Evolutionary conservation across 2,113 vertebrate species (phyloP).

Genomic region (Andinoacara biseriatus): DNA sequence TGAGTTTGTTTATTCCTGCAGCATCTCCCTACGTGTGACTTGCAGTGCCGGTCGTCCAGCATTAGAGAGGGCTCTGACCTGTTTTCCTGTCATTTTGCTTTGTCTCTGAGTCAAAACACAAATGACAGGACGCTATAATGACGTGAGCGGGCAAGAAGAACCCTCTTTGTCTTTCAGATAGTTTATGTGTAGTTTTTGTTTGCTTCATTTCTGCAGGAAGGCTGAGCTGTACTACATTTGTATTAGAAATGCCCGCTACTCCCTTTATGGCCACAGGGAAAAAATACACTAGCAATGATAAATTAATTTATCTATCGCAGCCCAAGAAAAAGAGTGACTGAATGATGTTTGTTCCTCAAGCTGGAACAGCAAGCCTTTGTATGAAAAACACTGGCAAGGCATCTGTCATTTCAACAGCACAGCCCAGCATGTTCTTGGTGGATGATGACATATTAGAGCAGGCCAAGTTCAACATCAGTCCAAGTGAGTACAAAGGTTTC

Average conservation of each 20-base stretch:
- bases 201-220: conserved; percentile 16
- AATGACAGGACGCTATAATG: conserved; percentile 13
- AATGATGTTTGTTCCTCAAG: background rate
- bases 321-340: conserved; percentile 2
- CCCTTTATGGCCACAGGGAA: conserved; percentile 33
- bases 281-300: conserved; percentile 10
- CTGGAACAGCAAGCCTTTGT: conserved; percentile 11
- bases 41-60: conserved; percentile 8
- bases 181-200: background rate
- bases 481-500: conserved; percentile 23
- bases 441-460: background rate
- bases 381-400: conserved; percentile 33
- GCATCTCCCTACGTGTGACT: conserved; percentile 22
- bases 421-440: conserved; percentile 32
- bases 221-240: conserved; percentile 10
- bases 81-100: conserved; percentile 21
- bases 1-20: conserved; percentile 18
- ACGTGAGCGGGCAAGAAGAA: conserved; percentile 16
- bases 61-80: conserved; percentile 32
- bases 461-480: conserved; percentile 61
- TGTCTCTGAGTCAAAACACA: conserved; percentile 27
- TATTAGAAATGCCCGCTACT: background rate
- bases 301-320: conserved; percentile 40
- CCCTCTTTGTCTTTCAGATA: background rate
- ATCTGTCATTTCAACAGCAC: conserved; percentile 28